phyloP scores from a whole-genome alignment of 2,888 invertebrate species.

The Pyrrhosoma nymphula region DNA sequence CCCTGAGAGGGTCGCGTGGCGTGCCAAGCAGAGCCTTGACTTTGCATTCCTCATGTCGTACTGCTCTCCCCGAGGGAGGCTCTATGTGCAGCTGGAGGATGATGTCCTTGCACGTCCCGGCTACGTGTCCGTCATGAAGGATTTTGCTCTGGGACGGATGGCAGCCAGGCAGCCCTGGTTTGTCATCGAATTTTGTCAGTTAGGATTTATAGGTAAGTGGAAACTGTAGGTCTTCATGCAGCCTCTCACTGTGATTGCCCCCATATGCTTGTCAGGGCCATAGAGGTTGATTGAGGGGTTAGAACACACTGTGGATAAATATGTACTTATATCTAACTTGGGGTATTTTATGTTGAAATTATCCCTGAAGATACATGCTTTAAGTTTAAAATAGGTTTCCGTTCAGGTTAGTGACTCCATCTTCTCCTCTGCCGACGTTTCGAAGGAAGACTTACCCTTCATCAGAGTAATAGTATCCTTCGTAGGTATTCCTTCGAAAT shows the following conservation, averaged over 20 bases:
- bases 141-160: slow-evolving; percentile 88
- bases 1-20: slow-evolving; percentile 91
- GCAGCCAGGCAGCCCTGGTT: slow-evolving; percentile 90
- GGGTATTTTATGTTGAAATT: too few relatives aligned
- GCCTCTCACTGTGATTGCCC: background rate
- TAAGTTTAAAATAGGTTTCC: too few relatives aligned
- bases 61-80: slow-evolving; percentile 91
- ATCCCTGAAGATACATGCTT: too few relatives aligned
- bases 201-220: slow-evolving; percentile 92
- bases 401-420: too few relatives aligned
- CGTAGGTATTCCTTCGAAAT: too few relatives aligned
- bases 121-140: slow-evolving; percentile 91
- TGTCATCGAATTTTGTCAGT: slow-evolving; percentile 93
- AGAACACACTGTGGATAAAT: too few relatives aligned
- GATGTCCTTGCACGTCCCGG: slow-evolving; percentile 93
- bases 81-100: slow-evolving; percentile 96
- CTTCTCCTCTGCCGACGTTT: too few relatives aligned
- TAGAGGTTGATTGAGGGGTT: background rate
- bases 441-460: too few relatives aligned
- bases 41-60: slow-evolving; percentile 97
- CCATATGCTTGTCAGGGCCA: background rate
- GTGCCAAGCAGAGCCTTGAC: slow-evolving; percentile 97
- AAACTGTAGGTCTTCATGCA: background rate
- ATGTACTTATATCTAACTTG: too few relatives aligned
- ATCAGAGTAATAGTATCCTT: too few relatives aligned